Percentiles rank a stretch among this genome's conserved stretches.
Conservation (phyloP, 2,113 vertebrate species). For the Cyanistes caeruleus region DNA sequence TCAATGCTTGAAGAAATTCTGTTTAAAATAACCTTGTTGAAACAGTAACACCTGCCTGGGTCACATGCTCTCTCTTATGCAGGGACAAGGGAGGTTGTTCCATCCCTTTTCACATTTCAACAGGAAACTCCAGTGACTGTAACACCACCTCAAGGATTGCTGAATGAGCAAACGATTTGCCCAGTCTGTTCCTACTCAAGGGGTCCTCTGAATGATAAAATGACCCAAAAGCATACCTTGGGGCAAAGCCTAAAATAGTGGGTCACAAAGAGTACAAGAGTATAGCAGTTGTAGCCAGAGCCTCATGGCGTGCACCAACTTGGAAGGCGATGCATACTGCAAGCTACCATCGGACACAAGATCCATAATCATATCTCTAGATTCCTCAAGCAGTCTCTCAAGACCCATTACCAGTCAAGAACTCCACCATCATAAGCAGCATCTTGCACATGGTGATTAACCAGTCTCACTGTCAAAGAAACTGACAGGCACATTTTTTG, state of each 20-base stretch:
- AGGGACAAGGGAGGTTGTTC: neutral
- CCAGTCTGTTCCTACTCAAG: neutral
- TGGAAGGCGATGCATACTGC: neutral
- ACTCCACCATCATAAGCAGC: neutral
- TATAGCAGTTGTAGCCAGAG: neutral
- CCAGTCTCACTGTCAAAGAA: neutral
- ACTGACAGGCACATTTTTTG: neutral
- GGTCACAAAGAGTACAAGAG: neutral
- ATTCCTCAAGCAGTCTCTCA: neutral
- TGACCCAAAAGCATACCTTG: neutral
- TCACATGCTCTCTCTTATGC: neutral
- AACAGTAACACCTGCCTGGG: neutral
- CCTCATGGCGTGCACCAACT: neutral
- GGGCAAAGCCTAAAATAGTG: neutral
- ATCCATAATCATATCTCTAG: neutral
- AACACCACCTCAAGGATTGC: neutral
- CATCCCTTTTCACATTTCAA: neutral
- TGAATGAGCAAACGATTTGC: neutral
- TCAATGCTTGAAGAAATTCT: neutral
- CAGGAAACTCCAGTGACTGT: neutral
- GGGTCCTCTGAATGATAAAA: neutral
- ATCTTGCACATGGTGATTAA: neutral
- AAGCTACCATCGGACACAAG: neutral
- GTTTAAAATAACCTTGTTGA: neutral
- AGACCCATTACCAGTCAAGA: neutral